These are phyloP conservation scores for Pedionomus torquatus DNA, from an alignment of 2,113 vertebrate species.

Conservation along the genomic window DNA sequence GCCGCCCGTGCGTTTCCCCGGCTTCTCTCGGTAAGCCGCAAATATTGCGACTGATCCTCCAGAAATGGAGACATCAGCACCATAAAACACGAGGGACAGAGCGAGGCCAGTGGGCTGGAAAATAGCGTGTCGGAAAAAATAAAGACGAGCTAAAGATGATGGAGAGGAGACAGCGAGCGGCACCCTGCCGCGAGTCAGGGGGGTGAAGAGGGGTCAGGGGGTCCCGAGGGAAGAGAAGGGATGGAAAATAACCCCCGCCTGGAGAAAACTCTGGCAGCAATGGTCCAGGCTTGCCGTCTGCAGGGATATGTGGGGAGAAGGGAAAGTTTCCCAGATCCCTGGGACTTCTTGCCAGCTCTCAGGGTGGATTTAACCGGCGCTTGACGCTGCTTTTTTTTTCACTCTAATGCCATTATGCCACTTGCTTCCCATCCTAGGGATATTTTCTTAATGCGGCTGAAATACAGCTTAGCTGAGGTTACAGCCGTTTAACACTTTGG, in stretches of 20 bases:
- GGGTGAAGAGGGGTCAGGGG: background rate
- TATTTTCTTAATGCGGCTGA: conserved; percentile 62
- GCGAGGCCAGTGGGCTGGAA: conserved; percentile 65
- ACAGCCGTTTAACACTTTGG: conserved; percentile 22
- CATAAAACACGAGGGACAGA: conserved; percentile 56
- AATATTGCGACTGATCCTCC: background rate
- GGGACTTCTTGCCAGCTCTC: background rate
- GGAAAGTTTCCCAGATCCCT: background rate
- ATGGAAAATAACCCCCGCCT: background rate
- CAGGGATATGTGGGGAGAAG: background rate
- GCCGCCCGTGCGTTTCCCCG: fast-evolving
- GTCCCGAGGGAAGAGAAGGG: background rate
- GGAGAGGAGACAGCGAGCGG: background rate
- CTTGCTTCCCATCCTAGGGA: conserved; percentile 43
- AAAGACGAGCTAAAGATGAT: conserved; percentile 10
- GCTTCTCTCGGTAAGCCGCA: background rate
- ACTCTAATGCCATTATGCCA: conserved; percentile 57
- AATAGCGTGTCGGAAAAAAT: conserved; percentile 27
- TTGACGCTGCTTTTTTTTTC: conserved; percentile 20
- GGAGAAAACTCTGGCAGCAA: fast-evolving
- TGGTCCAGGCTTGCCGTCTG: fast-evolving
- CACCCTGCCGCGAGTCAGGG: background rate
- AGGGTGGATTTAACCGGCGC: background rate
- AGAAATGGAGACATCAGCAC: conserved; percentile 55
- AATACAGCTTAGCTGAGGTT: conserved; percentile 42